A percentile compares a stretch with the other conserved stretches of the same genome.
These are phyloP conservation scores for Ceratina calcarata DNA, from an alignment of 1,140 invertebrate species.

Conservation along the genomic window DNA sequence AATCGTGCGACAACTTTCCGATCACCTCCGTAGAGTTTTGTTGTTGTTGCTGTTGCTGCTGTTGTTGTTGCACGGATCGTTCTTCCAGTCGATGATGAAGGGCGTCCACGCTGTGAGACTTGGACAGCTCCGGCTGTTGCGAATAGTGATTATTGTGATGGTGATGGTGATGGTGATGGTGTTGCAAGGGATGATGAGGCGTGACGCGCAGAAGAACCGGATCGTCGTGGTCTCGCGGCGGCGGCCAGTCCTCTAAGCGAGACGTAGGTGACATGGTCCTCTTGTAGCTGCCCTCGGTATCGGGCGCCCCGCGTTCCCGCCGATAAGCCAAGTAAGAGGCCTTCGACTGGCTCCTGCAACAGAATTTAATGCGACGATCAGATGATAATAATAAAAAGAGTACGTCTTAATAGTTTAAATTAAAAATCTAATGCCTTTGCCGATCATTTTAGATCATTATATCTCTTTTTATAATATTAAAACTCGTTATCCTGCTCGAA, in stretches of 20 bases:
- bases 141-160: constrained; percentile 62
- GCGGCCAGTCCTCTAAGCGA: constrained; percentile 77
- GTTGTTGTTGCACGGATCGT: constrained; percentile 40
- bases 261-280: constrained; percentile 87
- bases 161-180: constrained; percentile 57
- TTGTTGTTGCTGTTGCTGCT: constrained; percentile 31
- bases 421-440: no score
- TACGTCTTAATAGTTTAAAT: no score
- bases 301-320: constrained; percentile 84
- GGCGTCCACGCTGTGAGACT: constrained; percentile 73
- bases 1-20: constrained; percentile 67
- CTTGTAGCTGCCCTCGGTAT: constrained; percentile 89
- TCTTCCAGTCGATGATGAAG: constrained; percentile 71
- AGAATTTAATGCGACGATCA: constrained; percentile 45
- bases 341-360: constrained; percentile 89
- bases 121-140: constrained; percentile 62
- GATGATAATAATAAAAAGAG: no score
- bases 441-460: no score
- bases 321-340: constrained; percentile 88
- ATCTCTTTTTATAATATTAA: no score
- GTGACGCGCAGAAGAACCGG: constrained; percentile 74
- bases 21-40: constrained; percentile 67
- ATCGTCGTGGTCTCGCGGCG: constrained; percentile 68
- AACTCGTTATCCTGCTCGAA: no score
- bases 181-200: constrained; percentile 67